Evolutionary conservation across 2,797 vertebrate genomes (phyloP).

Genomic region (Trematomus bernacchii): DNA sequence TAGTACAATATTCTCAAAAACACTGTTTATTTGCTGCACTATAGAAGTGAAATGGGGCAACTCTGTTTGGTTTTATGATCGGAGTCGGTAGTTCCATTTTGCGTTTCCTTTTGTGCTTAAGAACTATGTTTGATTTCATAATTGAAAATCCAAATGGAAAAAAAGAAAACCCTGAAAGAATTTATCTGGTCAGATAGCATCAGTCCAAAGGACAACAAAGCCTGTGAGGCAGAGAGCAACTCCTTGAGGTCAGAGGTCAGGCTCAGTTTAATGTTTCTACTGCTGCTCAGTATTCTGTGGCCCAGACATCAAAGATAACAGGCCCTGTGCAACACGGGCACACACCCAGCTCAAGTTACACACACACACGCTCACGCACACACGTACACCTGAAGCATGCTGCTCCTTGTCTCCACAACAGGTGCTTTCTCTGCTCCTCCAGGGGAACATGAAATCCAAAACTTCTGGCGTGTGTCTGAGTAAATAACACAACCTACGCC

Average conservation of each 20-base stretch:
- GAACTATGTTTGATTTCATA: conserved; percentile 22
- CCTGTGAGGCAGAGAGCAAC: conserved; percentile 41
- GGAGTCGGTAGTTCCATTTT: conserved; percentile 20
- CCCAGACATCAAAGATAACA: conserved; percentile 69
- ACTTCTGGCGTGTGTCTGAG: conserved; percentile 72
- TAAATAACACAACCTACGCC: conserved; percentile 51
- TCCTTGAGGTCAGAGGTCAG: conserved; percentile 68
- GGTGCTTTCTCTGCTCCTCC: conserved; percentile 72
- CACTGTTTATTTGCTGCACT: conserved; percentile 25
- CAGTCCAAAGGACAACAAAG: conserved; percentile 62
- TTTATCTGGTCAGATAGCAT: conserved; percentile 64
- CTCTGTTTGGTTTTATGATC: conserved; percentile 27
- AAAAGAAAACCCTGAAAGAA: conserved; percentile 12
- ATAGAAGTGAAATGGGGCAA: not conserved
- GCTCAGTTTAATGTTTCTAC: conserved; percentile 72
- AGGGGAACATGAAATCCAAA: conserved; percentile 73
- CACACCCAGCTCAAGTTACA: conserved; percentile 75
- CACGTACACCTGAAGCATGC: conserved; percentile 53
- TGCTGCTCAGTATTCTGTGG: conserved; percentile 62
- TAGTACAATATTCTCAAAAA: conserved; percentile 39
- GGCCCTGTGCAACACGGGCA: conserved; percentile 55
- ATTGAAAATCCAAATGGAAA: conserved; percentile 10
- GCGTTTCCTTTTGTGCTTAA: not conserved
- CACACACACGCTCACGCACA: conserved; percentile 64
- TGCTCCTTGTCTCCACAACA: conserved; percentile 52